Conservation (phyloP, 2,888 invertebrate species). For the Taenaris catops region DNA sequence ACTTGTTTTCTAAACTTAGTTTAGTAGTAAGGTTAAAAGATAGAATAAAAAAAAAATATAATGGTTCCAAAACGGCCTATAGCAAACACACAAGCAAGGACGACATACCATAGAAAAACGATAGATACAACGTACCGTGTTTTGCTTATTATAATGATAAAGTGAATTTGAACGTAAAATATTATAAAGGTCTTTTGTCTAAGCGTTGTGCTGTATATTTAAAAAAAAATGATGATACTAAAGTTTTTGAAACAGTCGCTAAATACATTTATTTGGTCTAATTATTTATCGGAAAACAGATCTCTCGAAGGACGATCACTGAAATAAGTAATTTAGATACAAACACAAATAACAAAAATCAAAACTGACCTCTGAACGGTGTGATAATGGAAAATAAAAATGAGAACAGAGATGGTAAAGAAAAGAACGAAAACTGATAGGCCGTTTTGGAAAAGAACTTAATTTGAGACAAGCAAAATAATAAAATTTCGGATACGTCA, state of each 20-base stretch:
- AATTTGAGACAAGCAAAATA: slow-evolving; percentile 68
- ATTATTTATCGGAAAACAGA: slow-evolving; percentile 75
- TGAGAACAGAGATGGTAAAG: slow-evolving; percentile 58
- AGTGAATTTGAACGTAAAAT: slow-evolving; percentile 55
- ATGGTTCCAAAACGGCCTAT: slow-evolving; percentile 79
- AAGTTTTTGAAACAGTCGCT: slow-evolving; percentile 42
- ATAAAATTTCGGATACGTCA: slow-evolving; percentile 56
- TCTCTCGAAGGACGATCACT: slow-evolving; percentile 79
- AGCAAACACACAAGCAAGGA: slow-evolving; percentile 77
- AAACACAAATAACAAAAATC: slow-evolving; percentile 32
- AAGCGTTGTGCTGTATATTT: slow-evolving; percentile 49
- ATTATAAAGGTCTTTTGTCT: slow-evolving; percentile 48
- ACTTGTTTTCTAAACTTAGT: slow-evolving; percentile 7
- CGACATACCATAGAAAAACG: slow-evolving; percentile 68
- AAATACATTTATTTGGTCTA: slow-evolving; percentile 43
- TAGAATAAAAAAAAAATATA: slow-evolving; percentile 45
- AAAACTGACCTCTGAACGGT: slow-evolving; percentile 49
- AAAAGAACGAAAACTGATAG: slow-evolving; percentile 71
- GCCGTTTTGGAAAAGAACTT: slow-evolving; percentile 79
- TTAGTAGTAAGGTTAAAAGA: slow-evolving; percentile 29
- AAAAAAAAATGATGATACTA: slow-evolving; percentile 57
- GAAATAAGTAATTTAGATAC: slow-evolving; percentile 41
- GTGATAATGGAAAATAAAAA: slow-evolving; percentile 46
- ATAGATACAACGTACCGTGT: slow-evolving; percentile 55
- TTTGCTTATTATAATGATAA: slow-evolving; percentile 46